Evolutionary conservation across 2,113 vertebrate species (phyloP).

Genomic region (Hemichromis elongatus): DNA sequence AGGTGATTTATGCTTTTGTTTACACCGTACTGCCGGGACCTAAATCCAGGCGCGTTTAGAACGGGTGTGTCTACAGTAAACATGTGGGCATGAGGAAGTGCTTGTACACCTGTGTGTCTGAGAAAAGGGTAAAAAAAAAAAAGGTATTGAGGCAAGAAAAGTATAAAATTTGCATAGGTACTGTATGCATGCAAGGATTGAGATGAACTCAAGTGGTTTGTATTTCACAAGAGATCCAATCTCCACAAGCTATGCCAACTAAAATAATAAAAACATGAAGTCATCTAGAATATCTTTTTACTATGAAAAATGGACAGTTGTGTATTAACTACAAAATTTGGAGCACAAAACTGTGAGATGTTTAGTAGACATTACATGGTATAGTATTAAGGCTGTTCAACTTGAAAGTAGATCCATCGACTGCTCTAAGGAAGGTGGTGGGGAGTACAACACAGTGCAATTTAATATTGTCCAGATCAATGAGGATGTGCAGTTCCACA

Average conservation of each 20-base stretch:
- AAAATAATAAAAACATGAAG: background rate
- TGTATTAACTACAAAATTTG: background rate
- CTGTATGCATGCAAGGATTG: background rate
- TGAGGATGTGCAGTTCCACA: background rate
- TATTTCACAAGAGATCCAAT: background rate
- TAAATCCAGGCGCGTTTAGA: slow-evolving; percentile 30
- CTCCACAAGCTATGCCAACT: background rate
- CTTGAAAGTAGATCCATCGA: background rate
- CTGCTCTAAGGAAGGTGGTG: background rate
- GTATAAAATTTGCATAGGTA: background rate
- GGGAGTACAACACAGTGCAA: background rate
- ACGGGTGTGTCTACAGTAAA: background rate
- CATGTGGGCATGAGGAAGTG: background rate
- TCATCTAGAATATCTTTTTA: background rate
- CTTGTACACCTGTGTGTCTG: background rate
- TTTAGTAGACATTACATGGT: background rate
- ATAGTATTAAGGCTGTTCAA: background rate
- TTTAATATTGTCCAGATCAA: background rate
- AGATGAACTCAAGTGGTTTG: background rate
- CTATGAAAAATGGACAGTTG: background rate
- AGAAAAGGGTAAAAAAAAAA: background rate
- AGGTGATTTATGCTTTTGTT: slow-evolving; percentile 56
- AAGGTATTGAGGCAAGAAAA: background rate
- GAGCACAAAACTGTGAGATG: background rate
- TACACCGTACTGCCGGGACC: slow-evolving; percentile 11